Base-by-base conservation (phyloP, 2,888 invertebrate genomes). In the Nemapogon koenigi region DNA sequence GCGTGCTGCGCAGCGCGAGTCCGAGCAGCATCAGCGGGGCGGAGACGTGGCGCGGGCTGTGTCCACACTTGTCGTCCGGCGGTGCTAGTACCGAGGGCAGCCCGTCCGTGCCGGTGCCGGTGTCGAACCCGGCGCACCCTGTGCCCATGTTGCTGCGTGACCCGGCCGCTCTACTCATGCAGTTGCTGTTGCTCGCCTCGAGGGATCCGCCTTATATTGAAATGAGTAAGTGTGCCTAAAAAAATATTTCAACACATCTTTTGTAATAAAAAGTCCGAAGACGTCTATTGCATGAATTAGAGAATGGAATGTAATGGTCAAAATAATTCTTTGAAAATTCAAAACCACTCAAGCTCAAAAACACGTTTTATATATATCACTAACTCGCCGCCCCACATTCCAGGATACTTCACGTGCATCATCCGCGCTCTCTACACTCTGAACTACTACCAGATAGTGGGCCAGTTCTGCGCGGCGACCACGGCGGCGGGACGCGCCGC, bases 401-500 rank as follows among this genome's bases (percentile, higher is more conserved):
- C 81, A 94, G 95, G 89, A 37, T 94, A 94, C 62, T 95, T 91
- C 72, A 90, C 90, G 1, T 89, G 90, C 58, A 86, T 95, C 53
- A 91, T 95, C 2, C 89, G 90, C 62, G 87, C 90, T 46, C 82
- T 95, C 46, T 97, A 92, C 81, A 92, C 95, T 63, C 82, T 96
- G 45, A 81, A 90, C 43, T 94, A 92, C 75, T 89, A 95, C 65
- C 95, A 96, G 82, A 88, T 93, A 33, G 84, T 94, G 45, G 84
- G 89, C 38, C 91, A 91, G 67, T 79, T 94, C 44, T 85, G 88
- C 39, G 88, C 88, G 45, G 81, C 81, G 45, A 75, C 89, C 55
- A 83, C 84, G 27, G 84, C 85, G 31, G 75, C 76, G 28, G 88
- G 88, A 49, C 83, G 90, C 39, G 76, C 78, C 16, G 76, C 80